Conservation (phyloP, 2,113 vertebrate genomes). For the Phoxinus phoxinus region DNA sequence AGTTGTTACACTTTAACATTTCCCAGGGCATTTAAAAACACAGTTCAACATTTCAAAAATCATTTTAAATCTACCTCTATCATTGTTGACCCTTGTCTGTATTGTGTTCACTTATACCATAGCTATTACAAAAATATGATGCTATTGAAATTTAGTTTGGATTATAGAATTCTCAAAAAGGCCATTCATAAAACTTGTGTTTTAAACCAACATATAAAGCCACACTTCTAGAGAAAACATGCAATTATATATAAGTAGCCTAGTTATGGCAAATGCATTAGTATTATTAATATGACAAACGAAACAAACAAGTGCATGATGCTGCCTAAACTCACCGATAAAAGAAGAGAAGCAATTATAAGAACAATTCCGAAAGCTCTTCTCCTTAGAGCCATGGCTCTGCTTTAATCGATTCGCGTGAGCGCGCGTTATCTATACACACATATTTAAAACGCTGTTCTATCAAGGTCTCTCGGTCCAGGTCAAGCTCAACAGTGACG, state of each 20-base stretch:
- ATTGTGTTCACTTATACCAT: neutral
- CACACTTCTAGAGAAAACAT: neutral
- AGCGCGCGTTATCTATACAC: neutral
- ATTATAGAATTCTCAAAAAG: neutral
- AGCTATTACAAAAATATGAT: neutral
- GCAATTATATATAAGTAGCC: neutral
- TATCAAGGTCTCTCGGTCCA: neutral
- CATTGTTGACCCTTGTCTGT: neutral
- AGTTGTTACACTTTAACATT: neutral
- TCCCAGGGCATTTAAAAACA: neutral
- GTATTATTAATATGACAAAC: neutral
- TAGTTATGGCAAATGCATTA: neutral
- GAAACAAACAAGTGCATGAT: neutral
- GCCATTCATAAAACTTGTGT: neutral
- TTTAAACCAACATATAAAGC: neutral
- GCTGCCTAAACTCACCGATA: constrained; percentile 61
- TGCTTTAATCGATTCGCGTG: neutral
- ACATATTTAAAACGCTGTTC: neutral
- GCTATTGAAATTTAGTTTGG: neutral
- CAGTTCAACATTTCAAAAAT: neutral
- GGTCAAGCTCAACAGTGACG: neutral
- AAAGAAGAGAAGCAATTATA: constrained; percentile 56
- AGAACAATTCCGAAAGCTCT: constrained; percentile 40
- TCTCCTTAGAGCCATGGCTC: neutral
- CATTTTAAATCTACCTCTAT: neutral